phyloP scores from a whole-genome alignment of 2,888 invertebrate species.

The Camponotus fellah region DNA sequence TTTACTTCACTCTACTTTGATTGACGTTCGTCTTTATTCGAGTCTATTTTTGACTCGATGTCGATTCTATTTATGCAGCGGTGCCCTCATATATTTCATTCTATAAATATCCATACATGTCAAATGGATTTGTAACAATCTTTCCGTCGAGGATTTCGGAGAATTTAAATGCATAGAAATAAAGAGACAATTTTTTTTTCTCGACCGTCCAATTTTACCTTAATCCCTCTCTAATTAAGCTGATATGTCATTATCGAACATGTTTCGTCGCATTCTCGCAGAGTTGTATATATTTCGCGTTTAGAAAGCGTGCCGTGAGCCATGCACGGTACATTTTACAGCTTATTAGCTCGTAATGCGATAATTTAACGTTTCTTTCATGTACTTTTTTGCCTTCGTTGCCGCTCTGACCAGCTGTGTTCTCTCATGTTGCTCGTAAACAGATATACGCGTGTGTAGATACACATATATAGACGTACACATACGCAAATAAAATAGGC shows the following conservation, averaged over 20 bases:
- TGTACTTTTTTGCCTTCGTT: constrained; percentile 76
- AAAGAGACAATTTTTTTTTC: constrained; percentile 65
- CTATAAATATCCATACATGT: not conserved
- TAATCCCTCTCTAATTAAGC: constrained; percentile 77
- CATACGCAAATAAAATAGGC: not conserved
- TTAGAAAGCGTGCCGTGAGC: constrained; percentile 64
- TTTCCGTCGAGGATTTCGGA: not conserved
- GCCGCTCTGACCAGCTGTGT: constrained; percentile 73
- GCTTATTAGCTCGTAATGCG: constrained; percentile 78
- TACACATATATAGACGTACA: not conserved
- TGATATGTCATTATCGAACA: constrained; percentile 61
- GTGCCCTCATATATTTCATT: not conserved
- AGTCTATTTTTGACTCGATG: not conserved
- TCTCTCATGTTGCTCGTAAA: constrained; percentile 38
- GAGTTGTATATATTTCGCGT: constrained; percentile 59
- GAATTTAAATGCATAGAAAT: constrained; percentile 18
- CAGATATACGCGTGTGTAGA: not conserved
- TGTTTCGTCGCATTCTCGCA: constrained; percentile 68
- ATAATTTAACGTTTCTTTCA: constrained; percentile 83
- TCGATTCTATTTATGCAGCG: not conserved
- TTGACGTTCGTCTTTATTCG: not conserved
- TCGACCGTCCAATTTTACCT: constrained; percentile 68
- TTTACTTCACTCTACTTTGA: constrained; percentile 32
- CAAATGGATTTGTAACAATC: constrained; percentile 14
- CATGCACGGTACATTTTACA: constrained; percentile 75